Conservation (phyloP, 2,797 vertebrate genomes). For the Sorex maritimensis region DNA sequence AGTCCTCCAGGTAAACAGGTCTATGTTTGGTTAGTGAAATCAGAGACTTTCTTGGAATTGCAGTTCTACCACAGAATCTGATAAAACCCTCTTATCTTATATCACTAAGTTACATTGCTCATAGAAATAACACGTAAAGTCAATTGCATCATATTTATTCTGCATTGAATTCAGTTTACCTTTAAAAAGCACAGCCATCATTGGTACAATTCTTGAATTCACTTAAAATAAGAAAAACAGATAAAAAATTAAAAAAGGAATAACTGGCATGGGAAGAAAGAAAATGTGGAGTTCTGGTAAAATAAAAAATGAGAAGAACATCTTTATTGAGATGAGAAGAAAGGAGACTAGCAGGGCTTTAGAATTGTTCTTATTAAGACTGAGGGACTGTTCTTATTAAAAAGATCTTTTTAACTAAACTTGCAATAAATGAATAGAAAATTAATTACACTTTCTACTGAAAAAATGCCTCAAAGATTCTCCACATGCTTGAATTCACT, state of each 20-base stretch:
- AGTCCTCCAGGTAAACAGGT: background rate
- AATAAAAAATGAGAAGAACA: background rate
- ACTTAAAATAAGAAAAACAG: background rate
- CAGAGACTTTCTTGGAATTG: background rate
- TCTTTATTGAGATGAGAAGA: background rate
- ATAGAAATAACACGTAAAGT: background rate
- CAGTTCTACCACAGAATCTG: background rate
- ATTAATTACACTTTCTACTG: slow-evolving; percentile 9
- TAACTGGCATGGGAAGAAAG: background rate
- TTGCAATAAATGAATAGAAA: slow-evolving; percentile 20
- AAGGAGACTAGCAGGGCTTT: background rate
- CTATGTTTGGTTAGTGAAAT: background rate
- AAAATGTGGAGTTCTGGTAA: background rate
- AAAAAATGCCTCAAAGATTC: slow-evolving; percentile 18
- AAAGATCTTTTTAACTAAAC: slow-evolving; percentile 21
- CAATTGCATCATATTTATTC: background rate
- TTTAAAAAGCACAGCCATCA: background rate
- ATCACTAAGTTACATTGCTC: background rate
- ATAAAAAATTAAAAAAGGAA: background rate
- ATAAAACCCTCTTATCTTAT: background rate
- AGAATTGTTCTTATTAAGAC: background rate
- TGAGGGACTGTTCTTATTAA: background rate
- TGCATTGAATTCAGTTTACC: background rate
- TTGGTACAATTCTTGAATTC: background rate
- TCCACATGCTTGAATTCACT: slow-evolving; percentile 27